Percentiles rank a stretch among this genome's conserved stretches.
These are phyloP conservation scores for Ganaspis sp. DNA, from an alignment of 1,140 invertebrate species.

Conservation along the genomic window DNA sequence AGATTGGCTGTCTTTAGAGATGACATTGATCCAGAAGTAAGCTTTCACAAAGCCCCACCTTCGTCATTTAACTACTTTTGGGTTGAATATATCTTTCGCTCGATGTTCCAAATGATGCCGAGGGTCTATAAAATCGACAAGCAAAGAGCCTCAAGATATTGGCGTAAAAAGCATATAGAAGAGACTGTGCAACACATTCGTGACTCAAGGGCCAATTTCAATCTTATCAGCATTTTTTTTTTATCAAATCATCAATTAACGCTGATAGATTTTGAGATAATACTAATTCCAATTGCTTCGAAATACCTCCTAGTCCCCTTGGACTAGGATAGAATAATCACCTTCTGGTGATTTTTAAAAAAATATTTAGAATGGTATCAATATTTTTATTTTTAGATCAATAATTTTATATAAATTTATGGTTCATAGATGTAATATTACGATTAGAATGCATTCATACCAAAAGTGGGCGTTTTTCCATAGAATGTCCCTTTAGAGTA, in stretches of 20 bases:
- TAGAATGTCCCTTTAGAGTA: too few relatives aligned
- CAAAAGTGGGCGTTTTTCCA: too few relatives aligned
- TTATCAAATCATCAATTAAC: conserved; percentile 41
- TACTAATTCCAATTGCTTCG: background rate
- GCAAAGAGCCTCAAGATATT: conserved; percentile 16
- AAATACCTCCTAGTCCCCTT: background rate
- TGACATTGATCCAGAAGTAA: conserved; percentile 26
- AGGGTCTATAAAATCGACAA: conserved; percentile 15
- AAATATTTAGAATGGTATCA: too few relatives aligned
- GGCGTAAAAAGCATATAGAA: background rate
- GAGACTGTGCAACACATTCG: conserved; percentile 20
- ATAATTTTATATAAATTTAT: too few relatives aligned
- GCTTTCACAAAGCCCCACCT: conserved; percentile 2
- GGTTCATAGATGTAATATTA: too few relatives aligned
- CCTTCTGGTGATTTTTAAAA: too few relatives aligned
- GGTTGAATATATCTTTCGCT: conserved; percentile 28
- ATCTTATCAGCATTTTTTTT: conserved; percentile 44
- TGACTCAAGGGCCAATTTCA: conserved; percentile 39
- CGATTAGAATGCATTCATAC: too few relatives aligned
- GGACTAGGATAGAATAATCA: too few relatives aligned
- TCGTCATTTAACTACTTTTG: conserved; percentile 23
- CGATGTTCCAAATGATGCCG: conserved; percentile 33
- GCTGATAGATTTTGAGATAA: background rate
- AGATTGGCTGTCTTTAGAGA: background rate
- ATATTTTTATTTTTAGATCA: too few relatives aligned